phyloP scores from a whole-genome alignment of 2,797 vertebrate species.

The Phoebastria nigripes region DNA sequence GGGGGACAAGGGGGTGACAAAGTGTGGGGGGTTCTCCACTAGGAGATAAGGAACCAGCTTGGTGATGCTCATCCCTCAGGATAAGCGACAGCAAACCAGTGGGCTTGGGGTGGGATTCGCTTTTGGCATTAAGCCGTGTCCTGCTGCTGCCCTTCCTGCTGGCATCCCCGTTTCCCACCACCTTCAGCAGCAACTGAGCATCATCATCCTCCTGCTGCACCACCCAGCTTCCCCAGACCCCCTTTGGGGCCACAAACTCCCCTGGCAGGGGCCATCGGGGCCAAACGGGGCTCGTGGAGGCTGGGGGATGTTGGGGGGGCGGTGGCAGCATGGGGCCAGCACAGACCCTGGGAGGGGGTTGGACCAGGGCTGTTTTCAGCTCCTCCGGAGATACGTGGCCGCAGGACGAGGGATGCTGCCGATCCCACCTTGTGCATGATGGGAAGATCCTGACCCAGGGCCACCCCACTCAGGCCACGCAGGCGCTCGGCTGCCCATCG shows the following conservation, averaged over 20 bases:
- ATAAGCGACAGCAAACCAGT: not conserved
- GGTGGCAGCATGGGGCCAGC: not conserved
- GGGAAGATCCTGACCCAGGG: not conserved
- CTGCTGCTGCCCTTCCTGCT: not conserved
- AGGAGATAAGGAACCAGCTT: not conserved
- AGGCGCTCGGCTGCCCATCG: not conserved
- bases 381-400: not conserved
- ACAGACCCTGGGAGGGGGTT: too few relatives aligned
- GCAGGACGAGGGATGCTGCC: not conserved
- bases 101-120: not conserved
- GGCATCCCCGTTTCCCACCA: not conserved
- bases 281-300: rapidly evolving
- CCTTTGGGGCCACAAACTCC: not conserved
- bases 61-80: not conserved
- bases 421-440: rapidly evolving
- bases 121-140: not conserved
- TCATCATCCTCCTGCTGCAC: not conserved
- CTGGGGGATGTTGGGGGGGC: not conserved
- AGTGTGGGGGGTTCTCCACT: too few relatives aligned
- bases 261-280: not conserved
- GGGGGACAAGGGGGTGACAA: not conserved
- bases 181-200: not conserved
- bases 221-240: not conserved
- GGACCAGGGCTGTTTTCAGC: not conserved
- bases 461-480: too few relatives aligned